These are phyloP conservation scores for Bufo bufo DNA, from an alignment of 2,113 vertebrate genomes.

Conservation along the genomic window DNA sequence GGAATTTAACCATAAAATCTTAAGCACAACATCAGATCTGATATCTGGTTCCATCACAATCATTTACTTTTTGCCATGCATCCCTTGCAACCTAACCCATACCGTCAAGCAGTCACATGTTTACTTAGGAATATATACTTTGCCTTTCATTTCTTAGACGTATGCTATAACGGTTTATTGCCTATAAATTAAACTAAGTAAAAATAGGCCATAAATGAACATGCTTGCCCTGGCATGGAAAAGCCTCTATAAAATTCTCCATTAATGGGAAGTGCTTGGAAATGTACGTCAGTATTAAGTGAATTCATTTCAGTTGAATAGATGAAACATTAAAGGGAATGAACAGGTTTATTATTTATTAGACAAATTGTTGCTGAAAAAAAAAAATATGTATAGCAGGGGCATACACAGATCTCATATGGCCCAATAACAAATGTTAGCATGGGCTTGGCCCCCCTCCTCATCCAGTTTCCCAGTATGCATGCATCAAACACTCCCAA, in stretches of 20 bases:
- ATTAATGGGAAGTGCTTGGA: conserved; percentile 20
- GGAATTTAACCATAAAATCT: neutral
- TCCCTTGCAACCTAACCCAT: neutral
- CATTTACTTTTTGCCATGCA: neutral
- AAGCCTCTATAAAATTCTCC: neutral
- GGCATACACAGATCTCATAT: neutral
- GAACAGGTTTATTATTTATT: neutral
- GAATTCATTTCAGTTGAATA: neutral
- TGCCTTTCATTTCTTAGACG: neutral
- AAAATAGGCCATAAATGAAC: neutral
- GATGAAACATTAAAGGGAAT: neutral
- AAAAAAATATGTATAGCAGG: neutral
- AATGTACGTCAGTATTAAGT: neutral
- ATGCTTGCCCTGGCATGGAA: neutral
- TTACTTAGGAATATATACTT: neutral
- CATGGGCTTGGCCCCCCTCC: too few relatives aligned
- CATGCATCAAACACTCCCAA: too few relatives aligned
- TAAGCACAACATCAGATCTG: neutral
- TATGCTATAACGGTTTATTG: neutral
- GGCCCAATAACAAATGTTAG: too few relatives aligned
- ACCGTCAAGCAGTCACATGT: neutral
- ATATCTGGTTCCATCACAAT: conserved; percentile 10
- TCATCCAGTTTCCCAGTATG: too few relatives aligned
- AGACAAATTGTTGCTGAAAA: neutral
- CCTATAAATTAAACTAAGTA: conserved; percentile 33